Base-by-base conservation (phyloP, 2,888 invertebrate genomes). In the Spicauda simplicius region DNA sequence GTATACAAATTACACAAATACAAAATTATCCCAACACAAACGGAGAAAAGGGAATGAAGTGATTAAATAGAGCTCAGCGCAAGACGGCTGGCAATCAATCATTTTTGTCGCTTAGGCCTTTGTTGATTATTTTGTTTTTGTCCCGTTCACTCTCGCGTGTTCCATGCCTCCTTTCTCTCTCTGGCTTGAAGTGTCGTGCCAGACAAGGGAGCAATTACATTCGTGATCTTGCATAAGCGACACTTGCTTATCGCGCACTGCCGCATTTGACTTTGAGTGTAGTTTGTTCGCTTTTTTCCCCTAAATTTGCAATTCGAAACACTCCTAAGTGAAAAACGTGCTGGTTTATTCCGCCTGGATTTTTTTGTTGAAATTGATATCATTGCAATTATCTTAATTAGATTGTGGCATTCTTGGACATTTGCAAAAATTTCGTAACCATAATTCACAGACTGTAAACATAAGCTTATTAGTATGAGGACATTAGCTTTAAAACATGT, bases 201-300 rank as follows among this genome's bases (percentile, higher is more conserved):
- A 92, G 93, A 91, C 90, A 91, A 92, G 92, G 92, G 92, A 92
- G 93, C 93, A 93, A 93, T 93, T 93, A 94, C 93, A 93, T 90
- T 90, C 93, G 93, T 94, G 93, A 93, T 93, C 93, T 92, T 91
- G 93, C 93, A 94, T 94, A 94, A 93, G 91, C 91, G 88, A 88
- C 87, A 90, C 91, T 92, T 90, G 92, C 87, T 93, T 93, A 93
- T 92, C 92, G 85, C 87, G 82, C 85, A 83, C 88, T 86, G 88
- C 91, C 90, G 90, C 89, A 87, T 92, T 88, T 87, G 91, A 91
- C 90, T 91, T 88, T 86, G 84, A 91, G 87, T 90, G 88, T 87
- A 88, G 88, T 87, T 84, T 81, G 84, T 85, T 80, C 85, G 87
- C 82, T 86, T 90, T 92, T 91, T 90, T 88, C 81, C 81, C 83